A percentile compares a stretch with the other conserved stretches of the same genome.
Evolutionary conservation across 2,797 vertebrate species (phyloP).

Genomic region (Neomorphus geoffroyi): DNA sequence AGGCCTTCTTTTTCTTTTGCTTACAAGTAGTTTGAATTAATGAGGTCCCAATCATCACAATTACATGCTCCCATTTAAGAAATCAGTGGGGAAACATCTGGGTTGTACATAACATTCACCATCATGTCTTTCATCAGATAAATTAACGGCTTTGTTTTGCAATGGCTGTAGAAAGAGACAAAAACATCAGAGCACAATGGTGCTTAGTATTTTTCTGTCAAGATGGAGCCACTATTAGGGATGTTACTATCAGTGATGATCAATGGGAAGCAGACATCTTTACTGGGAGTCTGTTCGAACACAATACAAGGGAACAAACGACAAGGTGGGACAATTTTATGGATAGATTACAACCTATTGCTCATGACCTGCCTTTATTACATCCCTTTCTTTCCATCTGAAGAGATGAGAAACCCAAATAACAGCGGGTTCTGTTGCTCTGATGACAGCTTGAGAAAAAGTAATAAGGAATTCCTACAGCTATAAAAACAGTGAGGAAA

Average conservation of each 20-base stretch:
- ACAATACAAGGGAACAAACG: constrained; percentile 55
- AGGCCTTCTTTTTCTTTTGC: not conserved
- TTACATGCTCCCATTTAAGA: constrained; percentile 46
- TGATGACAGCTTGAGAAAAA: constrained; percentile 71
- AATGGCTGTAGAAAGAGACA: constrained; percentile 44
- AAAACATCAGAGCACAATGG: constrained; percentile 21
- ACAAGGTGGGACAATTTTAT: constrained; percentile 34
- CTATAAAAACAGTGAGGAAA: constrained; percentile 70
- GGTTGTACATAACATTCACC: constrained; percentile 16
- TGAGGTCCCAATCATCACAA: constrained; percentile 19
- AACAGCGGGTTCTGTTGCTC: constrained; percentile 54
- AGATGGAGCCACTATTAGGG: constrained; percentile 47
- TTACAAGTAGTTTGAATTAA: constrained; percentile 44
- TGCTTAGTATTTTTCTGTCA: constrained; percentile 51
- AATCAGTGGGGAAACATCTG: constrained; percentile 73
- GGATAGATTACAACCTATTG: constrained; percentile 63
- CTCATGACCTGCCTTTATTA: constrained; percentile 41
- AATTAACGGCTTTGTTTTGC: constrained; percentile 65
- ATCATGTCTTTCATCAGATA: constrained; percentile 55
- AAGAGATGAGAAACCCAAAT: constrained; percentile 61
- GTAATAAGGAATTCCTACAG: constrained; percentile 68
- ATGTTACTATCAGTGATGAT: constrained; percentile 50
- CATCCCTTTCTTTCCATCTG: constrained; percentile 35
- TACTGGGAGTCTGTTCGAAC: constrained; percentile 27
- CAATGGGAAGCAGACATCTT: constrained; percentile 57